Evolutionary conservation across 2,113 vertebrate species (phyloP), one percentile per base, ranked within the genome.

Genomic region (Dissostichus mawsoni): DNA sequence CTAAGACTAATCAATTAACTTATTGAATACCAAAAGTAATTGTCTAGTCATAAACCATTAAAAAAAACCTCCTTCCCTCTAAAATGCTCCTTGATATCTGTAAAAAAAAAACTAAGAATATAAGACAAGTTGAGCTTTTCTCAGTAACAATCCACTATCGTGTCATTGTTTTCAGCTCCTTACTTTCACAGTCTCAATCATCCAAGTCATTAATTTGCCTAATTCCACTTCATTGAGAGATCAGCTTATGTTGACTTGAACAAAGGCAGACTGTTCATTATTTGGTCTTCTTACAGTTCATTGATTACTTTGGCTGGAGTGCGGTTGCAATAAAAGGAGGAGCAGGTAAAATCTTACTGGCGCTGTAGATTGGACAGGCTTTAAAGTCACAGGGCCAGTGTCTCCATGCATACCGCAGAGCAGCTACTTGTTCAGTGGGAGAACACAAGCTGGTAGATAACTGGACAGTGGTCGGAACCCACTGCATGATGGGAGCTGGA

Each of bases 271-370:
- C 18, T 6, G 23, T 50, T 50, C 8, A 44, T 65, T 11, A 57
- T n/a, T 14, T 45, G 8, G 3, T 44, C 45, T 8, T 72, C 13
- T 52, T 17, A 14, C 51, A 53, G 25, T 16, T 25, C 1, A 11
- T 14, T 1, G 1, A 29, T 52, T 66, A 36, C 52, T 47, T 57
- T 12, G 11, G 2, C 8, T 11, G 51, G 6, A 50, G 64, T 14
- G 41, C 3, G 45, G 58, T 52, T 59, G 75, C 0, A 12, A 92
- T 61, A 66, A 98, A 98, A 0, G 96, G 93, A 18, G 97, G 96
- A 0, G 96, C 97, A 0, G 97, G 97, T 83, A 99, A 89, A 33
- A 82, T 1, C 20, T 69, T 8, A 14, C 59, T 65, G 44, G 20
- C 20, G 20, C 20, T 20, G 20, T 20, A 20, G 20, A 20, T 20